Evolutionary conservation across 2,888 invertebrate species (phyloP), one percentile per base, ranked within the genome.

Genomic region (Andrena minutula): DNA sequence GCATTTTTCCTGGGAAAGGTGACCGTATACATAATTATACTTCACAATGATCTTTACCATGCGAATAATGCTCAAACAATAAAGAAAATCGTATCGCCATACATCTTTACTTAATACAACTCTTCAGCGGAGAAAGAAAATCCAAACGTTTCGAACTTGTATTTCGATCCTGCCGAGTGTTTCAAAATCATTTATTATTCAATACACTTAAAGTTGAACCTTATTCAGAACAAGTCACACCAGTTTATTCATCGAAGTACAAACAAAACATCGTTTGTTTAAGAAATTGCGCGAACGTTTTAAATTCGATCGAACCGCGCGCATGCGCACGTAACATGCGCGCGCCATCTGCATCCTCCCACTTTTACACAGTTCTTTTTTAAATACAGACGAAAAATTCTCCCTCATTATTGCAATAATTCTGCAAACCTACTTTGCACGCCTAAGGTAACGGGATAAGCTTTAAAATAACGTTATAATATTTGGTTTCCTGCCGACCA

Each of bases 261-360:
- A 8, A 41, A 28, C 12, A 35, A 32, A 28, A 8, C n/a, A 10
- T 28, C 60, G 1, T 26, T 12, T 0, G 0, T 26, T 26, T 6
- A 56, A 12, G 35, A 73, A 8, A 35, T 30, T 72, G 6, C 35
- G 12, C 30, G n/a, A 41, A 2, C 8, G 12, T 68, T 72, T 78
- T 30, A 53, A 74, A 74, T 68, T 78, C 3, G n/a, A 74, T 68
- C 63, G 53, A 68, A 51, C 47, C 66, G 66, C 74, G 41, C 8
- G 28, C 60, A 20, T n/a, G 20, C n/a, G 10, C 32, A 6, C 7
- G 60, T 32, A 23, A 16, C 23, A 32, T 20, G 4, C 23, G 7
- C 10, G 23, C 79, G 77, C 77, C 79, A 80, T 66, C 77, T 80
- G 7, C 10, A 63, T 66, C 41, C 32, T 63, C 61, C 26, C 10